phyloP scores from a whole-genome alignment of 2,113 vertebrate species.

The Lethenteron camtschaticum region DNA sequence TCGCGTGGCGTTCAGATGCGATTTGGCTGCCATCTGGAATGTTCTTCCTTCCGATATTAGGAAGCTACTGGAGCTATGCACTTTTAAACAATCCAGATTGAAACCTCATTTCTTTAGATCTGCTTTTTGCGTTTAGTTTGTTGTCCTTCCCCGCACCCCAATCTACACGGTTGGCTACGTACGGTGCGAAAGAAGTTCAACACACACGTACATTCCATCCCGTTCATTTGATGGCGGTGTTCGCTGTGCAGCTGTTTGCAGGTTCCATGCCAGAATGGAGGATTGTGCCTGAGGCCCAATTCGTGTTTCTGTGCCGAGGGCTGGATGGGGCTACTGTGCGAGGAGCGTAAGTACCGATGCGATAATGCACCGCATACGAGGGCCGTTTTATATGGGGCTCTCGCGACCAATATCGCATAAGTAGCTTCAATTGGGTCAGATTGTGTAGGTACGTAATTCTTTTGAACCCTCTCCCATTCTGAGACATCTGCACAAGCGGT shows the following conservation, averaged over 20 bases:
- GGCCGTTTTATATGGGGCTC: no score
- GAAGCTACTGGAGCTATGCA: background rate
- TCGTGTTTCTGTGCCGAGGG: slow-evolving; percentile 63
- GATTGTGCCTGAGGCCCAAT: slow-evolving; percentile 65
- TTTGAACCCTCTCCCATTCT: no score
- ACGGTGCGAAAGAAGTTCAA: slow-evolving; percentile 4
- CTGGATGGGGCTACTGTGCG: slow-evolving; percentile 90
- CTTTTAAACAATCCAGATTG: background rate
- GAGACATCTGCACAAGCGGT: no score
- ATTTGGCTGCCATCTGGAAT: no score
- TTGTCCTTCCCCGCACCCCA: no score
- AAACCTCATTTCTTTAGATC: slow-evolving; percentile 7
- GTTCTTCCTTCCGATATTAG: no score
- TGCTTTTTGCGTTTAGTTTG: slow-evolving; percentile 1
- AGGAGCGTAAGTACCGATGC: slow-evolving; percentile 51
- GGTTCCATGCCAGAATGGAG: slow-evolving; percentile 78
- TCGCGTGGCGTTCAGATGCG: no score
- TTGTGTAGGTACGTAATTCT: no score
- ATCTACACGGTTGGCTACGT: background rate
- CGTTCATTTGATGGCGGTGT: slow-evolving; percentile 7
- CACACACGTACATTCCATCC: background rate
- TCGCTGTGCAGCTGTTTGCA: slow-evolving; percentile 53
- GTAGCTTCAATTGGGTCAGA: no score
- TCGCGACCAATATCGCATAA: no score
- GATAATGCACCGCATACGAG: no score